Evolutionary conservation across 1,140 invertebrate species (phyloP).

Genomic region (Ceratosolen solmsi): DNA sequence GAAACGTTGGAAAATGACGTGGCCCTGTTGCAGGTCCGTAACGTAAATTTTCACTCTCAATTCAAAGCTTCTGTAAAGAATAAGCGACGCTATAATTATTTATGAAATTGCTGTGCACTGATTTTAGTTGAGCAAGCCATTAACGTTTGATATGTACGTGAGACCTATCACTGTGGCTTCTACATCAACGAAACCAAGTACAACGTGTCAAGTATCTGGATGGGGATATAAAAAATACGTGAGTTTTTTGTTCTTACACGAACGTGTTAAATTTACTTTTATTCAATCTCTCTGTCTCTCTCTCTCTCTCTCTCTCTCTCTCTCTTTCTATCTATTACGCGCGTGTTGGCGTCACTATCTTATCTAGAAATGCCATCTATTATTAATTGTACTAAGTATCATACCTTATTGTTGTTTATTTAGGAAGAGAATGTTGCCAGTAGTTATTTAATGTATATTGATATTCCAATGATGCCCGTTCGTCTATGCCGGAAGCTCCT

Average conservation of each 20-base stretch:
- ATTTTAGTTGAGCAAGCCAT: conserved; percentile 29
- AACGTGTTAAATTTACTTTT: not conserved
- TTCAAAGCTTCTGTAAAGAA: conserved; percentile 1
- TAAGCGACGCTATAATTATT: no score
- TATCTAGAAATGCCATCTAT: not conserved
- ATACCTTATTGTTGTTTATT: not conserved
- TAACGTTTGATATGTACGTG: conserved; percentile 7
- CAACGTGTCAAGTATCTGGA: conserved; percentile 46
- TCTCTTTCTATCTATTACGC: not conserved
- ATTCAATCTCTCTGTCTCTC: not conserved
- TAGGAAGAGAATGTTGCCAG: conserved; percentile 3
- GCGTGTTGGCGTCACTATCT: not conserved
- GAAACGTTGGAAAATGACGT: conserved; percentile 33
- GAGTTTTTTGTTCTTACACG: not conserved
- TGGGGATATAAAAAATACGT: conserved; percentile 47
- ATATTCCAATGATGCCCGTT: conserved; percentile 20
- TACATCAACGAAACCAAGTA: not conserved
- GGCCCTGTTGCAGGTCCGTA: conserved; percentile 29
- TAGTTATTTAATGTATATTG: conserved; percentile 17
- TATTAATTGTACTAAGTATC: not conserved
- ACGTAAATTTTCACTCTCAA: not conserved
- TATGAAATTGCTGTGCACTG: no score
- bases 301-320: not conserved
- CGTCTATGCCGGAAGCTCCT: conserved; percentile 2
- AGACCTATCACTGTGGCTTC: not conserved